phyloP scores from a whole-genome alignment of 1,140 invertebrate species.

The Zaprionus capensis region DNA sequence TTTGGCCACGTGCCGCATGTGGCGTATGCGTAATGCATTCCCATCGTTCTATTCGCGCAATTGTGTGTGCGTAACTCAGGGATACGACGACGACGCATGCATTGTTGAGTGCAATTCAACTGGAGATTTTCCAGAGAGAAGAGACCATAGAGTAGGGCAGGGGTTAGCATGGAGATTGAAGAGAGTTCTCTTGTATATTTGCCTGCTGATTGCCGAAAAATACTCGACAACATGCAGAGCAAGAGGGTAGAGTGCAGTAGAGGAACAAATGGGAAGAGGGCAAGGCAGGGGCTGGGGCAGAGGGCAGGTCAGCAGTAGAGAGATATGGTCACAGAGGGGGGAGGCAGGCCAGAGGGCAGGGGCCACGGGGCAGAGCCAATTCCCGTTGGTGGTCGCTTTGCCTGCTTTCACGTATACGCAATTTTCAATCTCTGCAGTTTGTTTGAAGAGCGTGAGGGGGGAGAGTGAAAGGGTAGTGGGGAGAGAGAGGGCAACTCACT shows the following conservation, averaged over 20 bases:
- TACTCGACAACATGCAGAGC: not conserved
- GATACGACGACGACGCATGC: not conserved
- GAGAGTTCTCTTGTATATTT: not conserved
- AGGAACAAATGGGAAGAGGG: too few species aligned
- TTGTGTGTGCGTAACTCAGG: not conserved
- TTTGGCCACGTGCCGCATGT: not conserved
- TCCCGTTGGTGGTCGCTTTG: not conserved
- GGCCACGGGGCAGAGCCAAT: not conserved
- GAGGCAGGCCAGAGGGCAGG: not conserved
- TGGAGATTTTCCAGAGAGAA: not conserved
- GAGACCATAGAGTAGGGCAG: not conserved
- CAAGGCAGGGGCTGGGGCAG: too few species aligned
- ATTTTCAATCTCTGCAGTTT: slow-evolving; percentile 37
- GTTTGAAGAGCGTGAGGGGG: slow-evolving; percentile 6
- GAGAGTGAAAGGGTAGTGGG: not conserved
- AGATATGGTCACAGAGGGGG: too few species aligned
- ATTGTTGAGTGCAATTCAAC: slow-evolving; percentile 2
- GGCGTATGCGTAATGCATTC: slow-evolving; percentile 23
- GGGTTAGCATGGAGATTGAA: not conserved
- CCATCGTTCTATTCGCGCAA: not conserved
- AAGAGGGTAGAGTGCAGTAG: not conserved
- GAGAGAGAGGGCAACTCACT: not conserved
- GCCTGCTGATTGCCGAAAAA: slow-evolving; percentile 7
- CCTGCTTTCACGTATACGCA: slow-evolving; percentile 39
- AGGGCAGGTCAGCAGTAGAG: too few species aligned